Percentiles rank a stretch among this genome's conserved stretches.
phyloP scores from a whole-genome alignment of 2,113 vertebrate genomes.

The Paramisgurnus dabryanus region DNA sequence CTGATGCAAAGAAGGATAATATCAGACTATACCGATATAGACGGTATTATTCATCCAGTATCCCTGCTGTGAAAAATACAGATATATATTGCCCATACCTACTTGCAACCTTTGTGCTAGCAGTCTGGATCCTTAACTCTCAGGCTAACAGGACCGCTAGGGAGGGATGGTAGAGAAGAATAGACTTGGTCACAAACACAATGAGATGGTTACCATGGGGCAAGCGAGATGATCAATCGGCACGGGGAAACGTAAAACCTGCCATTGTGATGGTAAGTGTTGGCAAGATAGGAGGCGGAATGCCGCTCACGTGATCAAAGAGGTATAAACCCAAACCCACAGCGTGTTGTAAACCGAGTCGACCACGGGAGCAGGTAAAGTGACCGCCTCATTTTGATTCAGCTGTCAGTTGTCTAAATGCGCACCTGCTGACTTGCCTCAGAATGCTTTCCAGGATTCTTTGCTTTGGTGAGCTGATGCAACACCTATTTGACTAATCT shows the following conservation, averaged over 20 bases:
- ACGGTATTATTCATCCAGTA: too few species aligned
- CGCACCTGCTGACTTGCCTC: not conserved
- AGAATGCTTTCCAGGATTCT: not conserved
- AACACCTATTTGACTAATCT: not conserved
- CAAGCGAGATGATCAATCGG: not conserved
- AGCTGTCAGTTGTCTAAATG: slow-evolving; percentile 14
- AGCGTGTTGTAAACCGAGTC: slow-evolving; percentile 13
- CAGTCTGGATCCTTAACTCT: not conserved
- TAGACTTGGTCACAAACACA: not conserved
- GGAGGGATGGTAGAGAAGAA: not conserved
- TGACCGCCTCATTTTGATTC: slow-evolving; percentile 10
- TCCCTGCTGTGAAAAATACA: too few species aligned
- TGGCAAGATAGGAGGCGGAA: not conserved
- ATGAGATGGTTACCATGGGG: not conserved
- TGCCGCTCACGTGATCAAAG: slow-evolving; percentile 9
- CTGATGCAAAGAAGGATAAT: too few species aligned
- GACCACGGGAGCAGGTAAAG: slow-evolving; percentile 22
- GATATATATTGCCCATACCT: too few species aligned
- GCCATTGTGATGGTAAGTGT: slow-evolving; percentile 13
- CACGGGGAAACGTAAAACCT: not conserved
- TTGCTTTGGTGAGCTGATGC: slow-evolving; percentile 10
- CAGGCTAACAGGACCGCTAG: slow-evolving; percentile 11
- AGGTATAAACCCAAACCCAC: not conserved
- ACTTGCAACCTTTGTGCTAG: not conserved
- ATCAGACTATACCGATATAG: too few species aligned